Percentiles rank a stretch among this genome's conserved stretches.
phyloP scores from a whole-genome alignment of 1,140 invertebrate species.

The Caenorhabditis latens region DNA sequence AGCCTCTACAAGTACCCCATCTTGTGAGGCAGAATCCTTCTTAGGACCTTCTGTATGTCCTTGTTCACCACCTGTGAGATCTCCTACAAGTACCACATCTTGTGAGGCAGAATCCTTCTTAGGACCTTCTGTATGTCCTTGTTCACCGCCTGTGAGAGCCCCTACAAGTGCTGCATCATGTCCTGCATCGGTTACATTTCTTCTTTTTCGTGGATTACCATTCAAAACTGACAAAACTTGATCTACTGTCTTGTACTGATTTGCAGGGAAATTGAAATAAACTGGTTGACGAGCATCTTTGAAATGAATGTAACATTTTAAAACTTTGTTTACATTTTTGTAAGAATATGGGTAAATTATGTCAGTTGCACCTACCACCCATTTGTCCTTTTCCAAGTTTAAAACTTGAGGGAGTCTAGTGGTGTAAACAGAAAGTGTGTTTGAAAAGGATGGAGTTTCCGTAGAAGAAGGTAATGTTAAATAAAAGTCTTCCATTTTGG shows the following conservation, averaged over 20 bases:
- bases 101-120: too few relatives aligned
- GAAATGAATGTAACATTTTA: background rate
- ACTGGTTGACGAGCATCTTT: background rate
- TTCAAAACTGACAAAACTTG: conserved; percentile 6
- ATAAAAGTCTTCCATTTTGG: background rate
- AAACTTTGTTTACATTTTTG: conserved; percentile 5
- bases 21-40: too few relatives aligned
- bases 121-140: too few relatives aligned
- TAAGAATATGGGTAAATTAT: conserved; percentile 17
- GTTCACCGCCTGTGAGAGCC: too few relatives aligned
- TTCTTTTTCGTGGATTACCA: background rate
- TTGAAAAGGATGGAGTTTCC: background rate
- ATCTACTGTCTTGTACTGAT: background rate
- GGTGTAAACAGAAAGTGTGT: background rate
- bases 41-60: too few relatives aligned
- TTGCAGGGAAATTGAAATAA: background rate
- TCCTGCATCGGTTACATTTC: background rate
- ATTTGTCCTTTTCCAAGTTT: conserved; percentile 1
- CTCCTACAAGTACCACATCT: too few relatives aligned
- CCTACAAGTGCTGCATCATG: too few relatives aligned
- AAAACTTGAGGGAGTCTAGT: background rate
- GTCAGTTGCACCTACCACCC: background rate
- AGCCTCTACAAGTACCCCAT: too few relatives aligned
- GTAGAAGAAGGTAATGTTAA: conserved; percentile 1
- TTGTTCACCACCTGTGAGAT: too few relatives aligned